Base-by-base conservation (phyloP, 1,140 invertebrate genomes). In the Stratiolaelaps scimitus region DNA sequence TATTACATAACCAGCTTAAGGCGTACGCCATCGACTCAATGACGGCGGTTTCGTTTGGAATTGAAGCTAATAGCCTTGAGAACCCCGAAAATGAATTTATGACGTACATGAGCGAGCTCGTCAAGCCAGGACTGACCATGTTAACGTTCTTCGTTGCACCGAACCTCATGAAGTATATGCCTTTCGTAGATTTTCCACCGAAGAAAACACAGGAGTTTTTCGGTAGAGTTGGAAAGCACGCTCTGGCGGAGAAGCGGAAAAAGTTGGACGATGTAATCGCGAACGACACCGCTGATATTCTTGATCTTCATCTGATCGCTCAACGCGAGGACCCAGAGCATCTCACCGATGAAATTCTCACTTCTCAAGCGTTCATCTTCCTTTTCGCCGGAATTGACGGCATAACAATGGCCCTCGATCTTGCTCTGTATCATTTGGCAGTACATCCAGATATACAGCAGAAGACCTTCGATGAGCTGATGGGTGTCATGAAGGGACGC, bases 171-270 rank as follows among this genome's bases (percentile, higher is more conserved):
- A 48, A 48, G 15, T 48, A 48, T 48, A 23, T 19, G 20, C 47
- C 47, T 4, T 48, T 48, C 47, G 47, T 28, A 7, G 47, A 15
- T 28, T 48, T 48, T 28, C 47, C 47, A 6, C 47, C 47, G 47
- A 48, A 48, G 47, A 15, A 4, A 6, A 48, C 47, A 23, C 28
- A 19, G 15, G 47, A 48, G 47, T 48, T 48, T 28, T 48, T 48
- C 47, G 28, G 28, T 15, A 15, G 28, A 15, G 20, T 48, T 28
- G 47, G 47, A 48, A 48, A 48, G 28, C 47, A 15, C 4, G 28
- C 28, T 28, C 28, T 48, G 47, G 47, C 20, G 19, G 47, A 48
- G 47, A 48, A 48, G 47, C 20, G 47, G 15, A 15, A 4, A 15
- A 48, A 48, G 19, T 28, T 48, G 5, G 47, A 48, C 28, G 19